These are phyloP conservation scores for Coremacera marginata DNA, from an alignment of 2,888 invertebrate genomes.

Conservation along the genomic window DNA sequence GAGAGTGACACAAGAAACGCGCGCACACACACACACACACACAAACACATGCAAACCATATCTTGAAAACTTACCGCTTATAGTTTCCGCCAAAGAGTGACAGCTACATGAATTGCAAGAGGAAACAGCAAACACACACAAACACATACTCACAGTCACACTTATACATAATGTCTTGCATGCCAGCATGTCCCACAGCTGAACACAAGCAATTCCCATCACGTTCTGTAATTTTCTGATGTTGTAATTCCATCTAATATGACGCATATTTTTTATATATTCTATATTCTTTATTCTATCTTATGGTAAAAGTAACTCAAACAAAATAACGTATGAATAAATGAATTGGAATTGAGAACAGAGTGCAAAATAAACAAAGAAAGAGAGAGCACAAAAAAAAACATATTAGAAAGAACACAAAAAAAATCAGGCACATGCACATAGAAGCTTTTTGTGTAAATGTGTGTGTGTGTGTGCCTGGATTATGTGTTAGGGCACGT, in stretches of 20 bases:
- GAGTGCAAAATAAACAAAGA: background rate
- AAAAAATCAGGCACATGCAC: background rate
- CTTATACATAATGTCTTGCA: background rate
- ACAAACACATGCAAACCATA: background rate
- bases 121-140: conserved; percentile 4
- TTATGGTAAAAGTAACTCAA: background rate
- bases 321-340: conserved; percentile 17
- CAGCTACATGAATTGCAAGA: too few species aligned
- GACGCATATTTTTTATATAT: conserved; percentile 4
- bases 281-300: background rate
- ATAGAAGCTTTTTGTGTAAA: background rate
- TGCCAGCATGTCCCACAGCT: background rate
- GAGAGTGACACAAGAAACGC: background rate
- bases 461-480: too few species aligned
- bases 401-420: background rate
- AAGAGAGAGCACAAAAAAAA: background rate
- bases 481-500: too few species aligned
- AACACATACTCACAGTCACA: background rate
- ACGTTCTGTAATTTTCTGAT: conserved; percentile 43
- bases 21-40: too few species aligned
- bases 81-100: too few species aligned
- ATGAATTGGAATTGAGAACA: background rate
- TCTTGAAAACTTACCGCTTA: background rate
- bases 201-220: conserved; percentile 36
- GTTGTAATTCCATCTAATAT: conserved; percentile 38